Evolutionary conservation across 2,113 vertebrate genomes (phyloP).

Genomic region (Phoenicopterus ruber): DNA sequence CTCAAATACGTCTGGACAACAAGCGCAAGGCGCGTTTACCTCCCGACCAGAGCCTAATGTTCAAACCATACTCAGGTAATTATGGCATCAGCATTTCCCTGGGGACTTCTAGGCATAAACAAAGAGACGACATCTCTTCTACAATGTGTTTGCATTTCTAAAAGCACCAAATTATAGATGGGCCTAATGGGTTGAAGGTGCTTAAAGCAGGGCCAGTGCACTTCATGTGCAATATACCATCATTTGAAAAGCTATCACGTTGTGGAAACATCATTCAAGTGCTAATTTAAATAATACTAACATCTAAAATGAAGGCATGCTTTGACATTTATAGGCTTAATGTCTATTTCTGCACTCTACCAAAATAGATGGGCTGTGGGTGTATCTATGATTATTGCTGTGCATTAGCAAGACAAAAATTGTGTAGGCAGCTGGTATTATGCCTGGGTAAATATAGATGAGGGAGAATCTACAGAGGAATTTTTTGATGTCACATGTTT

Average conservation of each 20-base stretch:
- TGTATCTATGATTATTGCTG: conserved; percentile 54
- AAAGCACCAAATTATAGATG: conserved; percentile 60
- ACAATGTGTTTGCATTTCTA: neutral
- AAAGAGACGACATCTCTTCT: conserved; percentile 30
- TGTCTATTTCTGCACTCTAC: conserved; percentile 59
- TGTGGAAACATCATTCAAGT: conserved; percentile 49
- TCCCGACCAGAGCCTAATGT: neutral
- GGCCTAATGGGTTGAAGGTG: conserved; percentile 64
- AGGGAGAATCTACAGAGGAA: conserved; percentile 36
- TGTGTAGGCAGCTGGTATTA: conserved; percentile 54
- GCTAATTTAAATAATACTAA: conserved; percentile 74
- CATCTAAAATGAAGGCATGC: conserved; percentile 54
- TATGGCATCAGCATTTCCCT: conserved; percentile 40
- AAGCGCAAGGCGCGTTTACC: neutral
- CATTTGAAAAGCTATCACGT: conserved; percentile 65
- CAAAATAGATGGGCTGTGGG: conserved; percentile 65
- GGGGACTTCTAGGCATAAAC: conserved; percentile 13
- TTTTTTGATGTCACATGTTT: conserved; percentile 22
- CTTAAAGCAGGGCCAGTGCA: conserved; percentile 42
- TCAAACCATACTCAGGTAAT: conserved; percentile 31
- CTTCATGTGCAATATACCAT: conserved; percentile 48
- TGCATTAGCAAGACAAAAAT: conserved; percentile 64
- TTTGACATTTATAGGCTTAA: conserved; percentile 73
- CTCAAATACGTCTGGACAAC: neutral
- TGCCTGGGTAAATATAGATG: conserved; percentile 58